Conservation (phyloP, 2,797 vertebrate species). For the Octomys mimax region DNA sequence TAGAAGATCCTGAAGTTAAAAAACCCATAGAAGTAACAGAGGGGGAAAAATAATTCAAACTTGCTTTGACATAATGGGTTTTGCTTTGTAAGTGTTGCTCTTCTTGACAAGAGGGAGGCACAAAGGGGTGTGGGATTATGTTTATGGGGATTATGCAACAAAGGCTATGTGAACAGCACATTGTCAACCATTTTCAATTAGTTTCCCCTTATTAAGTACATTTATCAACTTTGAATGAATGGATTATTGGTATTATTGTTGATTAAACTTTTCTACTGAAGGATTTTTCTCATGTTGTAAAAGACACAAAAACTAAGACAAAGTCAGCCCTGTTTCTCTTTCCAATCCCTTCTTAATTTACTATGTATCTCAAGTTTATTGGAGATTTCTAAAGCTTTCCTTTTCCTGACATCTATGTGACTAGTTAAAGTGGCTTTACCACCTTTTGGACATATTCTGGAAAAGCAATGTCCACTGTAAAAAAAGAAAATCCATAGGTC, state of each 20-base stretch:
- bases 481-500: background rate
- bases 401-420: background rate
- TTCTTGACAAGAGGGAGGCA: conserved; percentile 4
- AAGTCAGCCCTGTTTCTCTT: background rate
- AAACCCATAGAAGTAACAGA: conserved; percentile 41
- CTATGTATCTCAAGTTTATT: background rate
- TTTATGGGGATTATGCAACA: background rate
- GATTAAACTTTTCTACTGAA: background rate
- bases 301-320: conserved; percentile 18
- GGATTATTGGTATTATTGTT: background rate
- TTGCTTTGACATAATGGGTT: conserved; percentile 46
- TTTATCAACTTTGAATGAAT: conserved; percentile 26
- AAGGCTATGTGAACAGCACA: background rate
- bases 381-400: background rate
- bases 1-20: conserved; percentile 58
- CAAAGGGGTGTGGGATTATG: background rate
- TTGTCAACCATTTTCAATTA: background rate
- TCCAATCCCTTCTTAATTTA: background rate
- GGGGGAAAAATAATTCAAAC: conserved; percentile 31
- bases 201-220: conserved; percentile 37
- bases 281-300: background rate
- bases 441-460: background rate
- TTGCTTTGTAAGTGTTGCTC: background rate
- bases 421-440: background rate
- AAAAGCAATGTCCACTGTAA: background rate